Evolutionary conservation across 2,888 invertebrate genomes (phyloP).

Genomic region (Catocala nupta): DNA sequence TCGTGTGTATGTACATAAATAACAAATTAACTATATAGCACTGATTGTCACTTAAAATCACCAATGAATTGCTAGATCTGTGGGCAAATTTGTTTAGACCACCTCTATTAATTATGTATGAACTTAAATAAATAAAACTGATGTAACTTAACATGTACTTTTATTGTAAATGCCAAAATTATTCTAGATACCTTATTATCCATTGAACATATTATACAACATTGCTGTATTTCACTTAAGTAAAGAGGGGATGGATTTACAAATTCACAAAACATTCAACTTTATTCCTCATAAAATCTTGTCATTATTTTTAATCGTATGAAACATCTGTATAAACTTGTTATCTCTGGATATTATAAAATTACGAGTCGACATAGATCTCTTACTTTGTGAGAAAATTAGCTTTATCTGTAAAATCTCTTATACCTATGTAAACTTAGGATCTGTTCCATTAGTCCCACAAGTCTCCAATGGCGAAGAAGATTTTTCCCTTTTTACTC

Average conservation of each 20-base stretch:
- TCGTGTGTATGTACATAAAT: constrained; percentile 70
- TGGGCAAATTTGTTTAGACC: constrained; percentile 74
- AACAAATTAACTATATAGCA: constrained; percentile 72
- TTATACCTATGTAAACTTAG: too few relatives aligned
- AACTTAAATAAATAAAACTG: constrained; percentile 81
- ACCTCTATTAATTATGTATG: constrained; percentile 76
- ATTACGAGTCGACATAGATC: too few relatives aligned
- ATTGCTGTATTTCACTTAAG: constrained; percentile 1
- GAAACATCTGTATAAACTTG: too few relatives aligned
- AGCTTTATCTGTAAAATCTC: too few relatives aligned
- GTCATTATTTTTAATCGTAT: too few relatives aligned
- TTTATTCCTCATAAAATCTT: not conserved
- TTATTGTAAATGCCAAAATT: constrained; percentile 49
- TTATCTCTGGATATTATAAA: too few relatives aligned
- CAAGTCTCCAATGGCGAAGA: too few relatives aligned
- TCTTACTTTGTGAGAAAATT: too few relatives aligned
- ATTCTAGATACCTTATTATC: not conserved
- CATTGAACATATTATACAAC: constrained; percentile 13
- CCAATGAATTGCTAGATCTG: constrained; percentile 74
- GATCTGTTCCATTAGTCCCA: too few relatives aligned
- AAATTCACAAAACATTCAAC: not conserved
- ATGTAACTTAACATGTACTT: constrained; percentile 64
- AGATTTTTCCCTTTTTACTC: too few relatives aligned
- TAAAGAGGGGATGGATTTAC: not conserved
- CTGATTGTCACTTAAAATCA: constrained; percentile 76